Evolutionary conservation across 2,797 vertebrate species (phyloP).

Genomic region (Harpagifer antarcticus): DNA sequence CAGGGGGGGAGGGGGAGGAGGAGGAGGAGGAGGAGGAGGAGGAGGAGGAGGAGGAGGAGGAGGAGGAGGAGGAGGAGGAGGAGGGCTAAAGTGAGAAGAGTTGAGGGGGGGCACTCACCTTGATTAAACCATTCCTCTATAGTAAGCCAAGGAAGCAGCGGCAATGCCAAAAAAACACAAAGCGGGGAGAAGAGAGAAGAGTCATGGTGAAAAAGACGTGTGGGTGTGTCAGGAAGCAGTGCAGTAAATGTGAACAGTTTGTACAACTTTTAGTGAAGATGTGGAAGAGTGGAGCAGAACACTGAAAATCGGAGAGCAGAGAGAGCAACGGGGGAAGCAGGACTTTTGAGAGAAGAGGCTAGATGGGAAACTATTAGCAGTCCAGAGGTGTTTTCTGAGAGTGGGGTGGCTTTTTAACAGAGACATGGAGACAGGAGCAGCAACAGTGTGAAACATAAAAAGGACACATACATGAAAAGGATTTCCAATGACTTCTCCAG

Average conservation of each 20-base stretch:
- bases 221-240: constrained; percentile 57
- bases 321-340: neutral
- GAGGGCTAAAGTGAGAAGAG: constrained; percentile 28
- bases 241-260: constrained; percentile 55
- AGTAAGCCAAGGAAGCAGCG: constrained; percentile 90
- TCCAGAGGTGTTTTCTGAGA: constrained; percentile 41
- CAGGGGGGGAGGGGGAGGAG: constrained; percentile 9
- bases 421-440: constrained; percentile 7
- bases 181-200: constrained; percentile 79
- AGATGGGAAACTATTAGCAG: constrained; percentile 48
- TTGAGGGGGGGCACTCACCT: constrained; percentile 89
- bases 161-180: constrained; percentile 86
- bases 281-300: constrained; percentile 1
- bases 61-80: constrained; percentile 2
- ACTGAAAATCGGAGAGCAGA: neutral
- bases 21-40: neutral
- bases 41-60: neutral
- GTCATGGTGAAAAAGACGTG: constrained; percentile 78
- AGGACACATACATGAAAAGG: neutral
- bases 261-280: constrained; percentile 29
- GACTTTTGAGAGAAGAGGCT: constrained; percentile 20
- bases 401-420: constrained; percentile 26
- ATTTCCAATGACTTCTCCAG: too few relatives aligned
- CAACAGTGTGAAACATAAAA: neutral
- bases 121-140: constrained; percentile 99